Evolutionary conservation across 23 tunicate genomes (phyloP), one percentile per base, ranked within the genome.

Genomic region (Clavelina lepadiformis): DNA sequence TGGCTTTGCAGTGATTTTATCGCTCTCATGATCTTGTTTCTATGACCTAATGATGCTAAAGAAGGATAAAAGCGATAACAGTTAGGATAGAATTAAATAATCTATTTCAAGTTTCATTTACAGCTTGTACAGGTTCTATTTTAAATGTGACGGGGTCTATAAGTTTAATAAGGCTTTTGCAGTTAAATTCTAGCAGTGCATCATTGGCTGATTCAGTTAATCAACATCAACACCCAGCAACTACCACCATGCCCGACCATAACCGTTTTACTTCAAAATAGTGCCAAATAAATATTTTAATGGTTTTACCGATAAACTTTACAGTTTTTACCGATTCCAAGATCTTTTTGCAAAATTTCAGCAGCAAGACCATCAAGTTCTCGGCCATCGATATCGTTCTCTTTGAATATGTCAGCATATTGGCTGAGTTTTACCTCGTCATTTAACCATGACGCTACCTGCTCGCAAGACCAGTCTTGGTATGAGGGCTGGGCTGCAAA

Each of bases 21-120:
- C 25, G 76, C 97, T 13, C 97, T 74, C 0, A 89, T 61, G 25
- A 89, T 89, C 59, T 89, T 89, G 69, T 89, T 89, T 3, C 97
- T 60, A 54, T 89, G 97, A 0, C 97, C 97, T 45, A 89, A 83
- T 3, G 97, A 89, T 54, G 69, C 97, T 89, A 38, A 2, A 69
- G 47, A 26, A 5, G 8, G n/a, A 26, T 8, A 11, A 15, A 41
- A 41, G 15, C 13, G 49, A n/a, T n/a, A n/a, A n/a, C n/a, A n/a
- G n/a, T n/a, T n/a, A n/a, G n/a, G n/a, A n/a, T n/a, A n/a, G n/a
- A n/a, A n/a, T n/a, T n/a, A n/a, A n/a, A n/a, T n/a, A n/a, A n/a
- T n/a, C n/a, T n/a, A n/a, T n/a, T n/a, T n/a, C n/a, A n/a, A n/a
- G n/a, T n/a, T n/a, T n/a, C n/a, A n/a, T n/a, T n/a, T n/a, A n/a